These are phyloP conservation scores for Embidobia sp. DNA, from an alignment of 2,888 invertebrate species.

Conservation along the genomic window DNA sequence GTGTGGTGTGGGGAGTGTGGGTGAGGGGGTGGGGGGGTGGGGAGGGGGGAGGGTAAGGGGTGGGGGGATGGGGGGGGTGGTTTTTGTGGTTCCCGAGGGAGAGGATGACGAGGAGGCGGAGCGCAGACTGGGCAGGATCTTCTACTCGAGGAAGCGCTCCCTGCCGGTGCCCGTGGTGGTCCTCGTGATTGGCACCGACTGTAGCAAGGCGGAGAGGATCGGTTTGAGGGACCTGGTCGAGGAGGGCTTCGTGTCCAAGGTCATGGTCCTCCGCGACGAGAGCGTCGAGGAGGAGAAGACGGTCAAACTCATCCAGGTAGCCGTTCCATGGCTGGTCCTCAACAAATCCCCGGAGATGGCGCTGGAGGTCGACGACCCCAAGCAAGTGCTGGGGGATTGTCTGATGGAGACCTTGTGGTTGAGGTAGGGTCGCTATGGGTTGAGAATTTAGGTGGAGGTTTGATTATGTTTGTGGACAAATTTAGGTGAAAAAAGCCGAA, in stretches of 20 bases:
- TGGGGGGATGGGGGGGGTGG: conserved; percentile 77
- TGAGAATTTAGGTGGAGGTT: no score
- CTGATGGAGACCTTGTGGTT: conserved; percentile 43
- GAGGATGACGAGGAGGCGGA: conserved; percentile 70
- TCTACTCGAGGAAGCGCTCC: conserved; percentile 74
- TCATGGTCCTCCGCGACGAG: conserved; percentile 72
- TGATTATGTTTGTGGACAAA: no score
- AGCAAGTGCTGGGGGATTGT: conserved; percentile 36
- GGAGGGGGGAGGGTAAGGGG: no score
- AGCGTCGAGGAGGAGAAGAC: conserved; percentile 70
- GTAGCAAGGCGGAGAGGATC: conserved; percentile 18
- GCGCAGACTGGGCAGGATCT: conserved; percentile 73
- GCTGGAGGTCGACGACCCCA: conserved; percentile 60
- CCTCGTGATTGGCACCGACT: conserved; percentile 70
- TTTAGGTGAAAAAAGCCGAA: no score
- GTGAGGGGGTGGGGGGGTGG: no score
- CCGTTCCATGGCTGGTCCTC: conserved; percentile 75
- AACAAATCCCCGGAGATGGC: conserved; percentile 74
- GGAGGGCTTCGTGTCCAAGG: conserved; percentile 76
- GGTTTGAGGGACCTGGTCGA: conserved; percentile 65
- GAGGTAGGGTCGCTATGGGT: conserved; percentile 22
- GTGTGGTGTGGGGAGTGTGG: no score
- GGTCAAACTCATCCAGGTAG: conserved; percentile 72
- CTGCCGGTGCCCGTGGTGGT: conserved; percentile 76
- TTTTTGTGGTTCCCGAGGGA: conserved; percentile 73